phyloP scores from a whole-genome alignment of 30 jellyfish, hydroid and myxozoan genomes.

The Hydractinia symbiolongicarpus region DNA sequence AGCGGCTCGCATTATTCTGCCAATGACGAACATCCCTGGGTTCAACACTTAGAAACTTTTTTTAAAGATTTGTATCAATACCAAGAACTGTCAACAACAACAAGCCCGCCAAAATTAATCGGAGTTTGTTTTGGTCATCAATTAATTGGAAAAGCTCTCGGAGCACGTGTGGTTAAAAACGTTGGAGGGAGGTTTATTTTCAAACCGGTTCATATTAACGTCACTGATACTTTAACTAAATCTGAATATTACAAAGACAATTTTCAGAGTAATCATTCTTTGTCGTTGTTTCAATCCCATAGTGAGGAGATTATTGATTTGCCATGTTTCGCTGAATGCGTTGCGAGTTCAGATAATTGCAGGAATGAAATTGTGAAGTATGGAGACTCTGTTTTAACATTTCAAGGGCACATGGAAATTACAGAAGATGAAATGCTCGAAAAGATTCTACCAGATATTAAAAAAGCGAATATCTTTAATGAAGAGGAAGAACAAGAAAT shows the following conservation, averaged over 20 bases:
- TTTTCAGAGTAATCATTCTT: not conserved
- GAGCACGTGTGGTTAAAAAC: conserved; percentile 63
- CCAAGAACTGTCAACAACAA: not conserved
- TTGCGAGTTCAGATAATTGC: conserved; percentile 29
- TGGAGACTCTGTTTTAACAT: conserved; percentile 18
- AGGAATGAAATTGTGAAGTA: conserved; percentile 13
- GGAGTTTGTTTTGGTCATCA: conserved; percentile 96
- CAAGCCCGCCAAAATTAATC: conserved; percentile 35
- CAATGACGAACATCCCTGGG: conserved; percentile 62
- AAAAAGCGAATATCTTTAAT: not conserved
- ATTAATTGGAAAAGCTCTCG: conserved; percentile 73
- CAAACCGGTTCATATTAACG: conserved; percentile 38
- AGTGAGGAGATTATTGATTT: conserved; percentile 20
- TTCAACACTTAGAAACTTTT: conserved; percentile 52
- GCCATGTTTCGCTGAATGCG: conserved; percentile 6
- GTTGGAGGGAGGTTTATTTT: conserved; percentile 47
- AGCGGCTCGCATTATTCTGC: conserved; percentile 90
- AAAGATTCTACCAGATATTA: conserved; percentile 22
- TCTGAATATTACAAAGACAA: not conserved
- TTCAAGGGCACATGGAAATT: conserved; percentile 40
- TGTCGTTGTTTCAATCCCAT: conserved; percentile 26
- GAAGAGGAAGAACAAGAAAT: conserved; percentile 22
- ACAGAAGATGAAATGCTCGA: conserved; percentile 6
- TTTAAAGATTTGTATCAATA: conserved; percentile 19
- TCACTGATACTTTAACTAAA: conserved; percentile 8